Evolutionary conservation across 2,113 vertebrate genomes (phyloP), one percentile per base, ranked within the genome.

Genomic region (Pterophyllum scalare): DNA sequence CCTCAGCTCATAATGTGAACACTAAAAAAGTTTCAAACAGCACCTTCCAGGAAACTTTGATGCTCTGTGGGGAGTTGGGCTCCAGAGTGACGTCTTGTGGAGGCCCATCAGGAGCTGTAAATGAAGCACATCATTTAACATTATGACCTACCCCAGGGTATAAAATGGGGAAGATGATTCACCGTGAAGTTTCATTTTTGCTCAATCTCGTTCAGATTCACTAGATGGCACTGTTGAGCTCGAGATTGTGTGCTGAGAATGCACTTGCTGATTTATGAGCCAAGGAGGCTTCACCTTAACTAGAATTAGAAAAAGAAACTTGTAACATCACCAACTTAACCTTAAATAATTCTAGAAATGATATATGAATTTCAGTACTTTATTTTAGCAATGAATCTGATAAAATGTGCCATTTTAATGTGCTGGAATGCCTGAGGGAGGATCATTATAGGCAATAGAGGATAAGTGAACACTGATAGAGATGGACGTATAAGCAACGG

Each of bases 1-100:
- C 24, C 5, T 11, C 12, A 33, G 14, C 22, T 82, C 22, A 64
- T 46, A 59, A 7, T 19, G 33, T 28, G 2, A 54, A 54, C 14
- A 31, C 2, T 31, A 35, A 35, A 70, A 81, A 75, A 9, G 46
- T 72, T 79, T 60, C 79, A 28, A 22, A 79, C 54, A 35, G 46
- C 96, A 99, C 98, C 98, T 99, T 99, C 98, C 98, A 99, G 83
- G 97, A 97, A 82, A 99, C 97, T 93, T 97, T 96, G 96, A 99
- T 98, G 95, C 97, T 97, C 92, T 99, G 98, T 28, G 98, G 99
- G 13, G 98, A 99, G n/a, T 97, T 96, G 22, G 98, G 96, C 86
- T 99, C 98, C 79, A 99, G 96, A 43, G 96, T 95, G 26, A 99
- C 98, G 77, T 99, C 98, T 92, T 98, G 97, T 74, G 98, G 98